Percentiles rank a stretch among this genome's conserved stretches.
Conservation (phyloP, 2,888 invertebrate genomes). For the Anagyrus pseudococci region DNA sequence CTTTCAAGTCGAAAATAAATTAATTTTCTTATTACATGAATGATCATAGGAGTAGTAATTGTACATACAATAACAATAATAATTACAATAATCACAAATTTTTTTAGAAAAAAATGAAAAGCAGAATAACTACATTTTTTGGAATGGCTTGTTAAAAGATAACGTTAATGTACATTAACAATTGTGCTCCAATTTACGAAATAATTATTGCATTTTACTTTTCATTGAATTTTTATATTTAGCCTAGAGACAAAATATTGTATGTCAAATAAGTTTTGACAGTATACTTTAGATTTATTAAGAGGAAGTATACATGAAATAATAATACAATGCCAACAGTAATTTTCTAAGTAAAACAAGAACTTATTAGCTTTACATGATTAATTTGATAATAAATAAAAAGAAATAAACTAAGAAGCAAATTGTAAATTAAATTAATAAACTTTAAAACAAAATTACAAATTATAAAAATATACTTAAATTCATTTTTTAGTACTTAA, state of each 20-base stretch:
- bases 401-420: background rate
- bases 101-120: background rate
- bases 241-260: background rate
- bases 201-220: slow-evolving; percentile 6
- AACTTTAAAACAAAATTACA: background rate
- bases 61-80: background rate
- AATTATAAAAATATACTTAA: background rate
- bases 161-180: slow-evolving; percentile 1
- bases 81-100: background rate
- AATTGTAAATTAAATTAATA: slow-evolving; percentile 1
- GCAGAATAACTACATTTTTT: slow-evolving; percentile 8
- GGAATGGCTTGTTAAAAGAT: slow-evolving; percentile 18
- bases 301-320: background rate
- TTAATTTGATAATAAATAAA: background rate
- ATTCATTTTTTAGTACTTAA: background rate
- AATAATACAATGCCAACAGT: background rate
- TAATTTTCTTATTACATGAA: background rate
- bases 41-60: background rate
- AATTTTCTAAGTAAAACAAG: background rate
- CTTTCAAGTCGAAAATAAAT: background rate
- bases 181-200: slow-evolving; percentile 2
- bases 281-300: slow-evolving; percentile 7
- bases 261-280: background rate
- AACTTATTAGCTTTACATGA: background rate
- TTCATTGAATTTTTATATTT: slow-evolving; percentile 7